Evolutionary conservation across 2,113 vertebrate genomes (phyloP).

Genomic region (Erythrocercus mccallii): DNA sequence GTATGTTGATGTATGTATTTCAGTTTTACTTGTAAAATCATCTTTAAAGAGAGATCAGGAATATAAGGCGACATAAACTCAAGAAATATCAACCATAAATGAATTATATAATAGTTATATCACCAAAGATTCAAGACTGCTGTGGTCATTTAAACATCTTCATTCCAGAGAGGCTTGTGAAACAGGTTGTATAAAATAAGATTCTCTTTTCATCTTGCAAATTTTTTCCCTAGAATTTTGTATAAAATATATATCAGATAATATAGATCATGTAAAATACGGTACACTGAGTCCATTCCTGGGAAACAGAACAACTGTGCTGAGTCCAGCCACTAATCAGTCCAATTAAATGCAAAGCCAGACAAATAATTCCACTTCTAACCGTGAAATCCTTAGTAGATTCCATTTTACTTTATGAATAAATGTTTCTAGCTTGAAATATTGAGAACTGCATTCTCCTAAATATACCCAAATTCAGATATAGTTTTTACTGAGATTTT

Average conservation of each 20-base stretch:
- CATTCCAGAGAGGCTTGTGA: not conserved
- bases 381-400: not conserved
- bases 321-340: not conserved
- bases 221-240: not conserved
- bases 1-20: not conserved
- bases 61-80: not conserved
- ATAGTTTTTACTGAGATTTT: not conserved
- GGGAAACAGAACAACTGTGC: not conserved
- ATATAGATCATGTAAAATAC: not conserved
- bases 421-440: not conserved
- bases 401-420: not conserved
- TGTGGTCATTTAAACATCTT: not conserved
- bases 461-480: not conserved
- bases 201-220: not conserved
- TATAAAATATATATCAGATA: not conserved
- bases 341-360: not conserved
- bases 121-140: not conserved
- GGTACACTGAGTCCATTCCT: not conserved
- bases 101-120: not conserved
- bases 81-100: not conserved
- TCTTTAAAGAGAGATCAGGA: not conserved
- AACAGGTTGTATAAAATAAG: not conserved
- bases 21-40: not conserved
- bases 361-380: not conserved
- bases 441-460: not conserved